Evolutionary conservation across 2,888 invertebrate genomes (phyloP).

Genomic region (Epirrhoe alternata): DNA sequence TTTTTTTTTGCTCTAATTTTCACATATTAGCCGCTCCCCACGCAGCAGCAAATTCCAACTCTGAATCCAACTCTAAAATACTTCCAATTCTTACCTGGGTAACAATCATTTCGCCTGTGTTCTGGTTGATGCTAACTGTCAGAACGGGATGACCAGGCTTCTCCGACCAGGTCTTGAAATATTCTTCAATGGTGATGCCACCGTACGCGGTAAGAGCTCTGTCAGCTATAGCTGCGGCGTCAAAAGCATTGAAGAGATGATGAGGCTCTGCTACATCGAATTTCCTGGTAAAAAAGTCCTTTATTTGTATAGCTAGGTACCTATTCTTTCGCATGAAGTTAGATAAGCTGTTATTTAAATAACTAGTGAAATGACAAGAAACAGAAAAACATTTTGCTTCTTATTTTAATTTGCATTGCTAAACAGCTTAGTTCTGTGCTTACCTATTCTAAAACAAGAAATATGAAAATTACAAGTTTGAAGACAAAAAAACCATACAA

Average conservation of each 20-base stretch:
- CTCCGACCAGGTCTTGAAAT: constrained; percentile 86
- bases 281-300: constrained; percentile 50
- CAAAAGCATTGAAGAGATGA: constrained; percentile 80
- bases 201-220: constrained; percentile 59
- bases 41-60: too few species aligned
- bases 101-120: constrained; percentile 63
- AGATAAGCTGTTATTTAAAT: too few species aligned
- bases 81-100: constrained; percentile 64
- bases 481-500: too few species aligned
- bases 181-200: constrained; percentile 66
- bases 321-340: too few species aligned
- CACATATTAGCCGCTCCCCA: too few species aligned
- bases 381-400: too few species aligned
- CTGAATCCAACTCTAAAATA: not conserved
- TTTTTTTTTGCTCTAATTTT: too few species aligned
- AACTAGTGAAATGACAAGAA: too few species aligned
- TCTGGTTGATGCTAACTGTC: constrained; percentile 74
- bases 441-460: too few species aligned
- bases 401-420: too few species aligned
- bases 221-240: constrained; percentile 63
- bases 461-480: too few species aligned
- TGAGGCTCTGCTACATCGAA: constrained; percentile 78
- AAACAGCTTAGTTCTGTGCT: too few species aligned
- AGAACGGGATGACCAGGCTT: constrained; percentile 86
- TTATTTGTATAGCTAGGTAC: not conserved